phyloP scores from a whole-genome alignment of 2,797 vertebrate species.

The Coreius guichenoti region DNA sequence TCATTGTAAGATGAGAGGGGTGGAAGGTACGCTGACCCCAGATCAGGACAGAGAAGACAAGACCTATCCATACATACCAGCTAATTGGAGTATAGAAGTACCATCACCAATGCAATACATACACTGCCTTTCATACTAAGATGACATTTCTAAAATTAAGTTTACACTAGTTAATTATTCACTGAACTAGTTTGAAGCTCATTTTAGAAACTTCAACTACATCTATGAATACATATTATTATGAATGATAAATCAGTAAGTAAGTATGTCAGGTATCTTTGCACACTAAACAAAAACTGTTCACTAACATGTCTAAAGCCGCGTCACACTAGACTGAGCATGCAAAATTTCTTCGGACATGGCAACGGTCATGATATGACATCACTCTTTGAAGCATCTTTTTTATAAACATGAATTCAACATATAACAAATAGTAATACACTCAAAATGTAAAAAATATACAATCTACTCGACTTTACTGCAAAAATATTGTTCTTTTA shows the following conservation, averaged over 20 bases:
- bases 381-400: no score
- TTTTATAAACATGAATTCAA: no score
- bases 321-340: no score
- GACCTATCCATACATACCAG: not conserved
- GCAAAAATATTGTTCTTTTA: no score
- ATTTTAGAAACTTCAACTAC: not conserved
- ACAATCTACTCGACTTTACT: no score
- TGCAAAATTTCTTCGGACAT: no score
- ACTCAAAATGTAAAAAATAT: no score
- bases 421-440: no score
- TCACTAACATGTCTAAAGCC: not conserved
- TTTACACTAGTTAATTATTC: no score
- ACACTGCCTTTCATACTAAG: not conserved
- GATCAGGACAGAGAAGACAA: slow-evolving; percentile 8
- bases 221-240: not conserved
- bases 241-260: not conserved
- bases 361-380: no score
- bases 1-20: slow-evolving; percentile 33
- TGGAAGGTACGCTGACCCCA: slow-evolving; percentile 36
- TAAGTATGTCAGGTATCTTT: not conserved
- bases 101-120: not conserved
- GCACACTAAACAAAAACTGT: not conserved
- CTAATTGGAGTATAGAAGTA: not conserved
- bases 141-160: not conserved
- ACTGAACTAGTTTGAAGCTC: slow-evolving; percentile 3